Evolutionary conservation across 2,888 invertebrate genomes (phyloP).

Genomic region (Hybos culiciformis): DNA sequence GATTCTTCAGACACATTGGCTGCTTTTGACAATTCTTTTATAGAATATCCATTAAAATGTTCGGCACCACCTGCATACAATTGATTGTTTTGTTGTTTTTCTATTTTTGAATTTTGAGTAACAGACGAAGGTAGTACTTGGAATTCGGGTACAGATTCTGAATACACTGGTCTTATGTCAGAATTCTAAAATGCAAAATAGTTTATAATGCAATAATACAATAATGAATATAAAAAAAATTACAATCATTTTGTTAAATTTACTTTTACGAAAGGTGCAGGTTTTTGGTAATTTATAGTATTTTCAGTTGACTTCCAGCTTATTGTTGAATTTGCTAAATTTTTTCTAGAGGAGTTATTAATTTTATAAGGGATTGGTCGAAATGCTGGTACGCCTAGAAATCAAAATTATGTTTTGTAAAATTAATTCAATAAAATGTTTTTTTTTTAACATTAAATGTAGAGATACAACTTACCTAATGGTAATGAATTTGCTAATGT

Average conservation of each 20-base stretch:
- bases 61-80: conserved; percentile 20
- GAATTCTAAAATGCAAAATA: background rate
- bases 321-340: too few species aligned
- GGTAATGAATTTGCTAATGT: conserved; percentile 43
- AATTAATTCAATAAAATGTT: too few species aligned
- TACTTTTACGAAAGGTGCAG: background rate
- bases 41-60: conserved; percentile 36
- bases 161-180: conserved; percentile 4
- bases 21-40: conserved; percentile 45
- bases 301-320: background rate
- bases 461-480: too few species aligned
- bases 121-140: conserved; percentile 43
- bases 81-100: conserved; percentile 17
- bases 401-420: too few species aligned
- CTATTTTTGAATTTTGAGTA: conserved; percentile 38
- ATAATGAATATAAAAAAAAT: too few species aligned
- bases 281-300: background rate
- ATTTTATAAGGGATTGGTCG: conserved; percentile 58
- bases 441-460: too few species aligned
- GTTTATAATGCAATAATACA: too few species aligned
- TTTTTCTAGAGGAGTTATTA: too few species aligned
- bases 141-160: conserved; percentile 37
- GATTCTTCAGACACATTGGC: conserved; percentile 69
- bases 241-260: too few species aligned
- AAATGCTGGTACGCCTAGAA: conserved; percentile 67